Evolutionary conservation across 2,888 invertebrate genomes (phyloP), one percentile per base, ranked within the genome.

Genomic region (Drosophila siamana): DNA sequence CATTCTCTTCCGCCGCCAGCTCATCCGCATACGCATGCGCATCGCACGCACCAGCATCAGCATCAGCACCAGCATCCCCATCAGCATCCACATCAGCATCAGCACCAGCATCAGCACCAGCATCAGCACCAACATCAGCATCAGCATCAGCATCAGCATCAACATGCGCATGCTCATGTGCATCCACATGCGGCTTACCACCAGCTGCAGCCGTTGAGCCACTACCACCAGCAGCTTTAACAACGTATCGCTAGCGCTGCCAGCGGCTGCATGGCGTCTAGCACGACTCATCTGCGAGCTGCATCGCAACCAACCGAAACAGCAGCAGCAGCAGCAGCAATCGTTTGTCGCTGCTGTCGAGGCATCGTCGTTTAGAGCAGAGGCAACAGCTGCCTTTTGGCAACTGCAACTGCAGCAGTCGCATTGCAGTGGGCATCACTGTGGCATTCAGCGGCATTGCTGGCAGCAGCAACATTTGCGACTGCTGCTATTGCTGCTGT

Each of bases 151-250:
- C 74, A 78, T n/a, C 60, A 50, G 1, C 76, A 69, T 1, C 9
- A 44, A 5, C 77, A 83, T 40, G 15, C 60, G 6, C 65, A 78
- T 16, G 6, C 40, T 22, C 83, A 75, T 4, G 19, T 47, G 4
- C 76, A 64, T 7, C 59, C 62, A 11, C 78, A 85, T 51, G 36
- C 72, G 44, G 55, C 57, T 6, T 78, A 74, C 33, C 69, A 71
- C n/a, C 80, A 80, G 40, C 50, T 80, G 69, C 90, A 78, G 30
- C 66, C 86, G 55, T 55, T 86, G 48, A 79, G 90, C 70, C 75
- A 80, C 28, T 89, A 88, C 64, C 89, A 86, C 70, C 89, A 83
- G 73, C 85, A 85, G 61, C 89, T 88, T 77, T 88, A 86, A 88
- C 89, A 85, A 86, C 80, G 86, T 74, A 55, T 70, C 74, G 65